Evolutionary conservation across 2,797 vertebrate species (phyloP).

Genomic region (Microchirus variegatus): DNA sequence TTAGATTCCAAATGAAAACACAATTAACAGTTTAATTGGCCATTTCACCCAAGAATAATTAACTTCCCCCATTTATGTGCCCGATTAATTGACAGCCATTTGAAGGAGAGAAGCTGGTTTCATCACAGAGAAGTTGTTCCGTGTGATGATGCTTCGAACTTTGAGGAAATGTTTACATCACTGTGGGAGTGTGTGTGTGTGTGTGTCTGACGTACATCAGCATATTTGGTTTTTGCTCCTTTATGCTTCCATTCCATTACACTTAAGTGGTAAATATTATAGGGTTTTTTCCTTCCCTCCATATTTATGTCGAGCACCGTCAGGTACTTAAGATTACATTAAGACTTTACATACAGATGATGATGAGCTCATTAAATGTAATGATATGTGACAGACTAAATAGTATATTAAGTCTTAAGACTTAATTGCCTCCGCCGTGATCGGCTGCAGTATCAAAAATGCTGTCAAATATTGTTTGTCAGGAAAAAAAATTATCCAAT

Average conservation of each 20-base stretch:
- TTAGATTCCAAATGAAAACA: constrained; percentile 88
- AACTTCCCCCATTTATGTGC: constrained; percentile 95
- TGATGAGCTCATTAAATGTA: neutral
- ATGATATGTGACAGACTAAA: neutral
- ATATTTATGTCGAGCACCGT: neutral
- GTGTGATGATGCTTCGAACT: constrained; percentile 60
- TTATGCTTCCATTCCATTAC: too few species aligned
- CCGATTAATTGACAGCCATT: constrained; percentile 96
- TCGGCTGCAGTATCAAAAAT: neutral
- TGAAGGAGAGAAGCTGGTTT: constrained; percentile 79
- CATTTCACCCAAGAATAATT: constrained; percentile 94
- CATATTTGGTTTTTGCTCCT: neutral
- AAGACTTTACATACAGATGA: neutral
- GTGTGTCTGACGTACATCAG: neutral
- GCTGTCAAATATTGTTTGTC: neutral
- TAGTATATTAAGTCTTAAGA: neutral
- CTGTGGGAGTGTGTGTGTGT: neutral
- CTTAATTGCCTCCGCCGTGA: neutral
- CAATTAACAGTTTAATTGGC: constrained; percentile 96
- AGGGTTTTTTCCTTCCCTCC: neutral
- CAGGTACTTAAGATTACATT: constrained; percentile 1
- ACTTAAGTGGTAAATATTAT: too few species aligned
- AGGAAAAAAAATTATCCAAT: neutral
- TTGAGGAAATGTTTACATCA: constrained; percentile 28
- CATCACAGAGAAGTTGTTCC: constrained; percentile 82